phyloP scores from a whole-genome alignment of 2,797 vertebrate genomes.

The Halcyon badia region DNA sequence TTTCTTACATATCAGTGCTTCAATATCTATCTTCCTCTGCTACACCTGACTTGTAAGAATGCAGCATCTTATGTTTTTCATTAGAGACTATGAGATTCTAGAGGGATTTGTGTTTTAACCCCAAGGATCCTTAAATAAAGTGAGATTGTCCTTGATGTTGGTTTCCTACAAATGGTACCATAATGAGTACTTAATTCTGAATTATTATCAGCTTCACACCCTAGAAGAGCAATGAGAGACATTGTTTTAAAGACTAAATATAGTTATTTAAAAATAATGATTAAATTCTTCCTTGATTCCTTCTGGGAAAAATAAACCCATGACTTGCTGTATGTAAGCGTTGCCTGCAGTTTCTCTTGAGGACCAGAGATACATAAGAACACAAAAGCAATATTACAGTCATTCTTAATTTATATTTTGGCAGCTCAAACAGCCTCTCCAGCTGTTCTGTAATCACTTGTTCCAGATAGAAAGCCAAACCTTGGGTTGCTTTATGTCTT shows the following conservation, averaged over 20 bases:
- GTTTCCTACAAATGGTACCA: not conserved
- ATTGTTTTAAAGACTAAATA: not conserved
- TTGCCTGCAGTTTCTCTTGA: not conserved
- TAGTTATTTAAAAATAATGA: not conserved
- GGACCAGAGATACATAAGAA: not conserved
- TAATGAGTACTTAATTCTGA: not conserved
- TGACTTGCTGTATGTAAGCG: not conserved
- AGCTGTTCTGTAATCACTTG: not conserved
- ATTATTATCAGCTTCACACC: not conserved
- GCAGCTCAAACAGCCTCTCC: not conserved
- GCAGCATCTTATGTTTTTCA: not conserved
- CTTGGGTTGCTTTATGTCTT: not conserved
- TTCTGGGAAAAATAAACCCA: not conserved
- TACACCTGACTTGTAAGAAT: not conserved
- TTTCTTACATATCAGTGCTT: not conserved
- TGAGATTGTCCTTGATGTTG: not conserved
- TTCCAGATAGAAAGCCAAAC: not conserved
- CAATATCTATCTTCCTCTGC: not conserved
- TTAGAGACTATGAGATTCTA: not conserved
- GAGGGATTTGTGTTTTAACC: not conserved
- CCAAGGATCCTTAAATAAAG: not conserved
- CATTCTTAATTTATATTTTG: not conserved
- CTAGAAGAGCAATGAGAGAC: not conserved
- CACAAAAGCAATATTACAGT: not conserved
- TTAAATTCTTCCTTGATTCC: not conserved